Conservation (phyloP, 2,888 invertebrate species). For the Melitaea athalia region DNA sequence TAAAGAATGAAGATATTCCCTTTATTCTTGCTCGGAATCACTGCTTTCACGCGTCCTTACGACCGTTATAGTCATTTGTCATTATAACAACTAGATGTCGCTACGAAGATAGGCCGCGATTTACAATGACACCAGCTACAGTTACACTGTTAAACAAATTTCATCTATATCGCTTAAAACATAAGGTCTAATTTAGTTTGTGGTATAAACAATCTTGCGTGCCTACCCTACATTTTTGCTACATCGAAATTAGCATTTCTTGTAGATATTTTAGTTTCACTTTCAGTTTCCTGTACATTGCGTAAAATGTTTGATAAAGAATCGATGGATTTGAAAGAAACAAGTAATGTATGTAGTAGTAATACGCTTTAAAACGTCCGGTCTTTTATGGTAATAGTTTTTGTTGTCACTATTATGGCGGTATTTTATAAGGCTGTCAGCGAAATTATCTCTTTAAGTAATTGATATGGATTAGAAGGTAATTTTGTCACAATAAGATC, state of each 20-base stretch:
- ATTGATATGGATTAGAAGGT: slow-evolving; percentile 62
- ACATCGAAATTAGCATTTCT: slow-evolving; percentile 50
- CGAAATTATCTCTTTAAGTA: slow-evolving; percentile 62
- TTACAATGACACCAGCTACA: slow-evolving; percentile 45
- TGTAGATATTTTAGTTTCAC: slow-evolving; percentile 47
- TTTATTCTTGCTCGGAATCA: slow-evolving; percentile 33
- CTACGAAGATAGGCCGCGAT: slow-evolving; percentile 48
- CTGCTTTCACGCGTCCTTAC: slow-evolving; percentile 40
- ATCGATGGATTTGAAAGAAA: slow-evolving; percentile 30
- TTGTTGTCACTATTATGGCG: slow-evolving; percentile 47
- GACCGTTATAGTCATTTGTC: slow-evolving; percentile 49
- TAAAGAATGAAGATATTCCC: slow-evolving; percentile 42
- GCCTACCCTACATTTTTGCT: slow-evolving; percentile 46
- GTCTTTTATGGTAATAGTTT: slow-evolving; percentile 41
- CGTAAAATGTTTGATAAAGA: slow-evolving; percentile 44
- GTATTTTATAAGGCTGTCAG: slow-evolving; percentile 57
- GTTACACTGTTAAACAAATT: slow-evolving; percentile 1
- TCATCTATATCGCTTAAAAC: slow-evolving; percentile 10
- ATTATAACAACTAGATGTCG: slow-evolving; percentile 54
- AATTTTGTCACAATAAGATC: slow-evolving; percentile 47
- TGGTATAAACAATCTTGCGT: slow-evolving; percentile 42
- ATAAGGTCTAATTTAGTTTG: slow-evolving; percentile 33
- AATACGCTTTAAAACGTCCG: slow-evolving; percentile 29
- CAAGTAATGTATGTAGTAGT: slow-evolving; percentile 35
- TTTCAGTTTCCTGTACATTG: slow-evolving; percentile 48